A percentile compares a stretch with the other conserved stretches of the same genome.
Conservation (phyloP, 2,888 invertebrate genomes). For the Ischnus inquisitorius region DNA sequence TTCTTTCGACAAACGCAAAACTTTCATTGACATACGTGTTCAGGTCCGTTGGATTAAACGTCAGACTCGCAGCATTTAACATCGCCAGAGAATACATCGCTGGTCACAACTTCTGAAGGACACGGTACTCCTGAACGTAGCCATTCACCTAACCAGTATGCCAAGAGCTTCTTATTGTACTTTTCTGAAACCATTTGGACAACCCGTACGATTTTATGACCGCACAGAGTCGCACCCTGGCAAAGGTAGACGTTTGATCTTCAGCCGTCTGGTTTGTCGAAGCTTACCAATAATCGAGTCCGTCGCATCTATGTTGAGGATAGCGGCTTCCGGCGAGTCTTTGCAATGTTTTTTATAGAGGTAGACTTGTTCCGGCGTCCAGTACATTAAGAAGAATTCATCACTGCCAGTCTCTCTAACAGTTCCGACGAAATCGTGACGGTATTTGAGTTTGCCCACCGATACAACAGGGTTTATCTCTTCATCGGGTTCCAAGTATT, state of each 20-base stretch:
- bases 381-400: constrained; percentile 57
- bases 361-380: constrained; percentile 47
- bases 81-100: no score
- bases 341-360: constrained; percentile 45
- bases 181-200: constrained; percentile 54
- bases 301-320: constrained; percentile 55
- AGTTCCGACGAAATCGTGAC: constrained; percentile 39
- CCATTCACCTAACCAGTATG: no score
- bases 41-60: no score
- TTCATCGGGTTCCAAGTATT: constrained; percentile 54
- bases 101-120: no score
- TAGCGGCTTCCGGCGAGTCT: constrained; percentile 5
- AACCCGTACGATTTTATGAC: constrained; percentile 49
- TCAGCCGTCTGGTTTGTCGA: constrained; percentile 45
- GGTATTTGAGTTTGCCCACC: constrained; percentile 40
- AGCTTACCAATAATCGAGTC: constrained; percentile 41
- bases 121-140: no score
- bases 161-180: no score
- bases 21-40: no score
- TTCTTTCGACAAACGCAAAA: no score
- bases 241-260: constrained; percentile 38
- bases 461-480: constrained; percentile 25
- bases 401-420: constrained; percentile 38
- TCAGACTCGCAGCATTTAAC: no score
- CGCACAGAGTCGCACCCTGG: constrained; percentile 34